Conservation (phyloP, 2,113 vertebrate genomes). For the Pygoscelis adeliae region DNA sequence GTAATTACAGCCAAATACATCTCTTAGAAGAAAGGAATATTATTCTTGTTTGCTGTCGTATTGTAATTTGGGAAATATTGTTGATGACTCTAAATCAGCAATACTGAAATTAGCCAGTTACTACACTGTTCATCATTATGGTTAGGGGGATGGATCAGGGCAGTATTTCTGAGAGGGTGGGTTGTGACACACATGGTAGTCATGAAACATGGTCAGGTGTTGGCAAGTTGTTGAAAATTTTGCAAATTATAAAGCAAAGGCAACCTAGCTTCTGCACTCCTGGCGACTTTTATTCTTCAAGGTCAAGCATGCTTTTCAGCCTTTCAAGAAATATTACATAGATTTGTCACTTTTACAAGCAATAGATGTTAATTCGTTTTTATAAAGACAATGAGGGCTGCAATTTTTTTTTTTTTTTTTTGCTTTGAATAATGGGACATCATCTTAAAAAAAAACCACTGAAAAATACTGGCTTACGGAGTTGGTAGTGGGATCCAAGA, state of each 20-base stretch:
- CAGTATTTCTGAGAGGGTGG: neutral
- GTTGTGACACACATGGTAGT: neutral
- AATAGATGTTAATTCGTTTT: neutral
- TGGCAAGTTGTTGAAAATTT: neutral
- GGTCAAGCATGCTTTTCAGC: neutral
- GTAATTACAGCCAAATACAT: neutral
- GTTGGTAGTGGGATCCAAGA: neutral
- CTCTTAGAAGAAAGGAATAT: neutral
- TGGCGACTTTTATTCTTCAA: neutral
- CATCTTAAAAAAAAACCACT: neutral
- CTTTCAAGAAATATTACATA: neutral
- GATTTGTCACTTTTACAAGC: neutral
- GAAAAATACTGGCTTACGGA: neutral
- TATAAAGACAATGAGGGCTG: neutral
- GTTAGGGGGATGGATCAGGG: neutral
- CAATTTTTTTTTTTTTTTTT: neutral
- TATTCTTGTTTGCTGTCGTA: neutral
- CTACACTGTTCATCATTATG: neutral
- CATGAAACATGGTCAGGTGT: neutral
- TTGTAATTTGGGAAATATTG: neutral
- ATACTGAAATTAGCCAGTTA: neutral
- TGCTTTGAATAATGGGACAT: neutral
- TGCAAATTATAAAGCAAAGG: slow-evolving; percentile 7
- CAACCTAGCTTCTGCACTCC: neutral
- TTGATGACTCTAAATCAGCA: neutral